Evolutionary conservation across 2,888 invertebrate genomes (phyloP).

Genomic region (Hypselothyrea guttata): DNA sequence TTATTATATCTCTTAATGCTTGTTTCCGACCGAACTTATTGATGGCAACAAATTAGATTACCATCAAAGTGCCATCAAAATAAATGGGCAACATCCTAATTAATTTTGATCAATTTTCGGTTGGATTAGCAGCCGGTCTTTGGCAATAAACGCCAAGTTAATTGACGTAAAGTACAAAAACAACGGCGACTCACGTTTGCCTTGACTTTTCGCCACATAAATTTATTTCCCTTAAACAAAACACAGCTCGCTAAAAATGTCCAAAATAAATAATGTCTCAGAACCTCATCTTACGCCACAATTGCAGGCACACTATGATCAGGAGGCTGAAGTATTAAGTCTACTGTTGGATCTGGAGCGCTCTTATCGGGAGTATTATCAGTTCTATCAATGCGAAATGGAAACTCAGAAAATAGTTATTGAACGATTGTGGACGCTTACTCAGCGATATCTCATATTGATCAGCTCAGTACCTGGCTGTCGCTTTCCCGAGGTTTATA

Average conservation of each 20-base stretch:
- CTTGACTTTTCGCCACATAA: neutral
- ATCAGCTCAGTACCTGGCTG: conserved; percentile 68
- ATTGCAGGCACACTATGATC: conserved; percentile 53
- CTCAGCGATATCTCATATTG: conserved; percentile 74
- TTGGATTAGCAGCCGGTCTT: conserved; percentile 10
- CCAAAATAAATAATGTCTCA: no score
- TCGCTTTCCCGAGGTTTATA: conserved; percentile 71
- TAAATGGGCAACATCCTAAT: conserved; percentile 36
- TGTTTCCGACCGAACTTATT: conserved; percentile 26
- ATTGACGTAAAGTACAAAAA: conserved; percentile 14
- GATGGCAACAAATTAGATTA: conserved; percentile 48
- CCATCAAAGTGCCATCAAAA: conserved; percentile 39
- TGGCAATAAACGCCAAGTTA: conserved; percentile 15
- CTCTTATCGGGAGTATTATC: conserved; percentile 54
- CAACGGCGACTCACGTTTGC: neutral
- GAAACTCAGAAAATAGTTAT: conserved; percentile 60
- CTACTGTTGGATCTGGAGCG: conserved; percentile 61
- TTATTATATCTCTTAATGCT: conserved; percentile 9
- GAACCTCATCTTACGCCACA: conserved; percentile 56
- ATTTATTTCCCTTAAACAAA: neutral
- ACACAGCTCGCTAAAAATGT: neutral
- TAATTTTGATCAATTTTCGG: conserved; percentile 26
- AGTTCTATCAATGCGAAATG: conserved; percentile 58
- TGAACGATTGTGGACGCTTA: conserved; percentile 74
- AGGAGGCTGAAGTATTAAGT: conserved; percentile 54